Evolutionary conservation across 2,888 invertebrate genomes (phyloP).

Genomic region (Lamproptera curius): DNA sequence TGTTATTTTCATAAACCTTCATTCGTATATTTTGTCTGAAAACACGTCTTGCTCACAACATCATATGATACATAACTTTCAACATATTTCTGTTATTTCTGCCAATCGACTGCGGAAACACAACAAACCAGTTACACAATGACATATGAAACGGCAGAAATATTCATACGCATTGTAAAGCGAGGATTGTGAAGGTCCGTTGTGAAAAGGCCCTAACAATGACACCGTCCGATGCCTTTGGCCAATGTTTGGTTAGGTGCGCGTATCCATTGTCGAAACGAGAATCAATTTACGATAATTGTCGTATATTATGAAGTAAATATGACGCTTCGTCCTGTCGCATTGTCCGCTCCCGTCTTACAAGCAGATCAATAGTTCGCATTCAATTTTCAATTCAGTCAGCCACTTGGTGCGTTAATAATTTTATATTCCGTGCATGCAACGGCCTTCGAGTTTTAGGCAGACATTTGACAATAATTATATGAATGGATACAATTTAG

Average conservation of each 20-base stretch:
- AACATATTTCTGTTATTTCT: constrained; percentile 9
- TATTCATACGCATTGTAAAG: constrained; percentile 48
- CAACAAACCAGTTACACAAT: constrained; percentile 18
- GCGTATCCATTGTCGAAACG: constrained; percentile 60
- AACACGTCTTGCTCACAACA: too few relatives aligned
- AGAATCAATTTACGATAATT: constrained; percentile 77
- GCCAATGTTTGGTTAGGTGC: constrained; percentile 85
- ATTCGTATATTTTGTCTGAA: too few relatives aligned
- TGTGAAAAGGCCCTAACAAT: constrained; percentile 51
- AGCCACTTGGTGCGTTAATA: constrained; percentile 55
- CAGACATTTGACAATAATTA: constrained; percentile 72
- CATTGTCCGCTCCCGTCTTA: constrained; percentile 50
- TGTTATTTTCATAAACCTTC: too few relatives aligned
- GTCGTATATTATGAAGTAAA: constrained; percentile 78
- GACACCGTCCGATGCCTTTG: constrained; percentile 71
- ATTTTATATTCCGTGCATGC: constrained; percentile 62
- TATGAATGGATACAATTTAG: constrained; percentile 43
- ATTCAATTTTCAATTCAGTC: constrained; percentile 43
- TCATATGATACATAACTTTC: too few relatives aligned
- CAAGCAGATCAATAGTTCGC: constrained; percentile 51
- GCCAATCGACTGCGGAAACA: constrained; percentile 17
- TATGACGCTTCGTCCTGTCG: constrained; percentile 68
- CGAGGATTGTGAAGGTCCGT: constrained; percentile 50
- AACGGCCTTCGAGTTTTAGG: constrained; percentile 41
- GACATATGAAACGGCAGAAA: constrained; percentile 32